Base-by-base conservation (phyloP, 2,888 invertebrate genomes). In the Tenthredo mesomela region DNA sequence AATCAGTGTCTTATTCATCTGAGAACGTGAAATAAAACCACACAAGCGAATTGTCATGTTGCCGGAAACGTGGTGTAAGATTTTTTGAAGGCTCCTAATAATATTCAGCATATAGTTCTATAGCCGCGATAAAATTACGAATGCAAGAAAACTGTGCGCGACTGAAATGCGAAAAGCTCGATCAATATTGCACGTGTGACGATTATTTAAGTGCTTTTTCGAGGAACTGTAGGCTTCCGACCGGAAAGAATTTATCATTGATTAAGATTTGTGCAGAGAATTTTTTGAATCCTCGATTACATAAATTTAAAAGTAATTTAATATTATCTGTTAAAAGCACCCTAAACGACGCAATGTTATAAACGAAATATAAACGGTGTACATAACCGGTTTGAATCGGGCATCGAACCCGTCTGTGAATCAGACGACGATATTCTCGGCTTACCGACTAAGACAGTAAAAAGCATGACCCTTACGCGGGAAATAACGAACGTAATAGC, bases 391-490 rank as follows among this genome's bases (percentile, higher is more conserved):
- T 80, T 80, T 80, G 33, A 80, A 61, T 61, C 80, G 80, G 80
- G 61, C 80, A 61, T 80, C 80, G 80, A 80, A 80, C 80, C 80
- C 80, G 61, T 80, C 40, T 61, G 67, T 67, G 80, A 80, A 61
- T 80, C 61, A 80, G 80, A 80, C 80, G 80, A 80, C 80, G 61
- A 61, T 37, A 61, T 61, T 80, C 80, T 61, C 61, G 80, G 61
- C 33, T 80, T 61, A 80, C 80, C 40, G 25, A 80, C 80, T 10
- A 40, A 80, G 37, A 50, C 18, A 25, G 21, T 37, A 80, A 80
- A 80, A 80, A 80, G 40, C 54, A n/a, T 73, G 43, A 73, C 47
- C 77, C 29, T 47, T 40, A 80, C 40, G 40, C 33, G 58, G 61
- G 37, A 61, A 80, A 61, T 80, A 80, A 80, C 80, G 58, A 80